Evolutionary conservation across 2,888 invertebrate species (phyloP), one percentile per base, ranked within the genome.

Genomic region (Xylota segnis): DNA sequence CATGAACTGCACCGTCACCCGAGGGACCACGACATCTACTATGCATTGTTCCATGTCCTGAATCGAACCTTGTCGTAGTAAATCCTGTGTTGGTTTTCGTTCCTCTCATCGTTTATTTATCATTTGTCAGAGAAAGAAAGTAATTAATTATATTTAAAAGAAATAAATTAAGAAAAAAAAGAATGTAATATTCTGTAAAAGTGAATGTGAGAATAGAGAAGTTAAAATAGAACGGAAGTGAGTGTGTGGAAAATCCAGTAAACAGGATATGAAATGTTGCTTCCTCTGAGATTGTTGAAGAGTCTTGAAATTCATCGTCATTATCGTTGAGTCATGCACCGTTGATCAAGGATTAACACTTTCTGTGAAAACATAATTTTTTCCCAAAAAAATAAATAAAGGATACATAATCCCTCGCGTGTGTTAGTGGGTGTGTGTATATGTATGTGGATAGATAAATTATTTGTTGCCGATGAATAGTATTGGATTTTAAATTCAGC

Each of bases 221-320:
- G 37, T 81, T 66, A 74, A 63, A 23, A 68, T 61, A 14, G 72
- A 86, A 81, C 76, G 82, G 82, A 82, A 86, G 82, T 86, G 82
- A 77, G 16, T 72, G 71, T 61, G 66, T 47, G 72, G 47, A 54
- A 50, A 70, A 61, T 65, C 61, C 76, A 43, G 18, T 61, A 61
- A 75, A 66, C 66, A 75, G 86, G 86, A 86, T 86, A 81, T 68
- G 75, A 54, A 66, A 77, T 66, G 86, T 56, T 76, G 66, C 16
- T 86, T 81, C 71, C 71, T 66, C 18, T 76, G 54, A 82, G 37
- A 66, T 61, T 83, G 29, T 61, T 76, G 0, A 63, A 76, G 79
- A 65, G 40, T 75, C 75, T 59, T 47, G 52, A 54, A 29, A 58
- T 70, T 27, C 56, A 74, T 50, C 65, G 47, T 32, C 16, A 59